Evolutionary conservation across 1,140 invertebrate genomes (phyloP), one percentile per base, ranked within the genome.

Genomic region (Zaprionus ghesquierei): DNA sequence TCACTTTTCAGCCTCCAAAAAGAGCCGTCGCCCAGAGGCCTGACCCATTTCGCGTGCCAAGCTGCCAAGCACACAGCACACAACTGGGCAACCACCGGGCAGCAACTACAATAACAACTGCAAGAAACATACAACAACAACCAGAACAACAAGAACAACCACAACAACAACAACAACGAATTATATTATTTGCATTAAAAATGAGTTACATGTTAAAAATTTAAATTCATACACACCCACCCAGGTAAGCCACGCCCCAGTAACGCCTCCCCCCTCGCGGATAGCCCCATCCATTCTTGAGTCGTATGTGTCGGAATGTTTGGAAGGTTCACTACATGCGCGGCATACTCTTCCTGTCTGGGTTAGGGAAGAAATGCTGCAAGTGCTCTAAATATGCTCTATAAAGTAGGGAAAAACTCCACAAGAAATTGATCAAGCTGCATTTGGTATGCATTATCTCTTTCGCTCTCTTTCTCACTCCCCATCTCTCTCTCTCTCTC

Each of bases 141-240:
- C 68, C 25, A 25, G 25, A 31, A 10, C 31, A 22, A 50, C 29
- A 23, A 22, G 12, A 15, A n/a, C 29, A 49, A 49, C 15, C 41
- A 33, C 44, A 60, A 54, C 61, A 35, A 38, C 38, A 51, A 23
- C 15, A 29, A 59, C 41, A 54, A 60, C 70, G 79, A 54, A 64
- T 76, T 78, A 73, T 86, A 87, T 87, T 87, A 71, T 86, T 86
- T 86, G 82, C 82, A 72, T 86, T 87, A 87, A 81, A 87, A 86
- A 87, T 86, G 82, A 86, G 82, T 86, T 86, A 87, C 82, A 86
- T 79, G 82, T 81, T 81, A 61, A 86, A 86, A 81, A 87, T 87
- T 86, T 86, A 87, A 81, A 87, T 86, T 86, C 69, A 65, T 76
- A 81, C 82, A 87, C 82, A 86, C 82, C 81, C 78, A 86, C 81